Evolutionary conservation across 92 coral and sea anemone genomes (phyloP).

Genomic region (Isaurus tuberculatus): DNA sequence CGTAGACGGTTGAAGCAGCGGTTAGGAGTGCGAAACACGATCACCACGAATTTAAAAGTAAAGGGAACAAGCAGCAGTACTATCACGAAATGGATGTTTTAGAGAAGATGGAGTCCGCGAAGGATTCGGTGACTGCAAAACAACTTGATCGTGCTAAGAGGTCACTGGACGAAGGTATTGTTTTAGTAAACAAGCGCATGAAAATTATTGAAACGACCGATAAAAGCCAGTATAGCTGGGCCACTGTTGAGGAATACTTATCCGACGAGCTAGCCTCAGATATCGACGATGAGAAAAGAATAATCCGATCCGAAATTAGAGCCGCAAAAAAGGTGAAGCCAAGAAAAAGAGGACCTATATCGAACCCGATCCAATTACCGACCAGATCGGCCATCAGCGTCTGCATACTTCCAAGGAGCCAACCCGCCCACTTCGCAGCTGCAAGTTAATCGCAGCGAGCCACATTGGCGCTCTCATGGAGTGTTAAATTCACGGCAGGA

Average conservation of each 20-base stretch:
- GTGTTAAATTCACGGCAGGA: no score
- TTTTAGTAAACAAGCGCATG: conserved; percentile 4
- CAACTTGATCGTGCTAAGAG: conserved; percentile 1
- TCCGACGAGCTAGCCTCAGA: no score
- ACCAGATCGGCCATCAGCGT: conserved; percentile 29
- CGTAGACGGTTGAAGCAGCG: conserved; percentile 24
- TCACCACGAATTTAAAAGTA: conserved; percentile 23
- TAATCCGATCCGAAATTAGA: no score
- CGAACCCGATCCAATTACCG: no score
- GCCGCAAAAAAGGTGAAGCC: conserved; percentile 18
- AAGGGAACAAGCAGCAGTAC: conserved; percentile 22
- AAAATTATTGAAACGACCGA: no score
- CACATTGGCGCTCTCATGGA: conserved; percentile 42
- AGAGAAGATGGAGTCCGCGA: no score
- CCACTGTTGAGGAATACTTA: no score
- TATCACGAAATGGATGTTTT: background rate
- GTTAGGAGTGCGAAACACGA: conserved; percentile 34
- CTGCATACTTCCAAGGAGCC: conserved; percentile 17
- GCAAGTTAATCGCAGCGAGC: conserved; percentile 34
- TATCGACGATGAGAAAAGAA: conserved; percentile 47
- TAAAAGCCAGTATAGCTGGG: no score
- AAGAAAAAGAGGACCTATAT: conserved; percentile 48
- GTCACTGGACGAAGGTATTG: conserved; percentile 27
- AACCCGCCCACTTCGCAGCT: conserved; percentile 46
- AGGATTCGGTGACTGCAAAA: conserved; percentile 20